phyloP scores from a whole-genome alignment of 2,113 vertebrate genomes.

The Bagarius yarrelli region DNA sequence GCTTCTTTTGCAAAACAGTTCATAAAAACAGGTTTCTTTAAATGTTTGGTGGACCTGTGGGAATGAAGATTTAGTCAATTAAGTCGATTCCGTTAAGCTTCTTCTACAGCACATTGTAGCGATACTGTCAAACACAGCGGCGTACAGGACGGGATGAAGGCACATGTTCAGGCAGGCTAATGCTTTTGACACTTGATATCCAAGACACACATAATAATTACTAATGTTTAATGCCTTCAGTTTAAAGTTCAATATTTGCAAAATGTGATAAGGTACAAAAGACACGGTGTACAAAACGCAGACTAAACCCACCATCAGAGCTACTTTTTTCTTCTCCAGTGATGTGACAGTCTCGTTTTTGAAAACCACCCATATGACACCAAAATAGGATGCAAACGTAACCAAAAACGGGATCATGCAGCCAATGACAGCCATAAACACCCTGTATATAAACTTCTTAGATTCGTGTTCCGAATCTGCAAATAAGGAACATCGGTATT shows the following conservation, averaged over 20 bases:
- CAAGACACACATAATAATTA: rapidly evolving
- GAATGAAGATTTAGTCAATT: not conserved
- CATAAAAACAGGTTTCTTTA: no score
- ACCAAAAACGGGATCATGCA: slow-evolving; percentile 75
- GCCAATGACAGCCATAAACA: slow-evolving; percentile 65
- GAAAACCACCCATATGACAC: slow-evolving; percentile 64
- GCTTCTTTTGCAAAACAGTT: no score
- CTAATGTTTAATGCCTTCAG: rapidly evolving
- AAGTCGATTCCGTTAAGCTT: not conserved
- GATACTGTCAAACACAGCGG: slow-evolving; percentile 72
- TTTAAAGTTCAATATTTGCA: slow-evolving; percentile 58
- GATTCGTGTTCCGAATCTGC: rapidly evolving
- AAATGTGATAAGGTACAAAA: slow-evolving; percentile 78
- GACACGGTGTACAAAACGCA: slow-evolving; percentile 72
- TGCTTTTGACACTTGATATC: slow-evolving; percentile 71
- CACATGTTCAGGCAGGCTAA: slow-evolving; percentile 80
- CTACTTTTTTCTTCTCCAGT: slow-evolving; percentile 71
- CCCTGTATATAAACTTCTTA: slow-evolving; percentile 62
- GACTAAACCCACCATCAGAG: slow-evolving; percentile 64
- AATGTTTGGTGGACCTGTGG: not conserved
- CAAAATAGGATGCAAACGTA: slow-evolving; percentile 68
- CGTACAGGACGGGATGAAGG: slow-evolving; percentile 79
- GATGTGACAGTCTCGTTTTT: slow-evolving; percentile 62
- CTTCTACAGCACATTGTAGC: slow-evolving; percentile 60
- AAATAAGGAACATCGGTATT: slow-evolving; percentile 34